Conservation (phyloP, 1,140 invertebrate species). For the Mactra quadrangularis region DNA sequence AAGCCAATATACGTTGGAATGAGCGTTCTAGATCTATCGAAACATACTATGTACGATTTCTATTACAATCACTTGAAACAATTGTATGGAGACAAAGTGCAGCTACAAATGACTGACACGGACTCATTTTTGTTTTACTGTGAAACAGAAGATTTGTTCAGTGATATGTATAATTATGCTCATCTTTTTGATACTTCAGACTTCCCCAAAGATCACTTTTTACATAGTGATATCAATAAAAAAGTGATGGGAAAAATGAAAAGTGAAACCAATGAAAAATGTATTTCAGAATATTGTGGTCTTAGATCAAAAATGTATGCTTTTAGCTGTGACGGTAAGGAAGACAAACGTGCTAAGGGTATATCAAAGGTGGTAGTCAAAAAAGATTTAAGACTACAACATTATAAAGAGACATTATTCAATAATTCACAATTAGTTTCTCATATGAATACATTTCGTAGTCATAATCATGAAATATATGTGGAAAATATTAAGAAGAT, state of each 20-base stretch:
- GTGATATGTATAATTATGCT: slow-evolving; percentile 76
- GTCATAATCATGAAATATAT: slow-evolving; percentile 48
- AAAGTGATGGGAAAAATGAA: slow-evolving; percentile 85
- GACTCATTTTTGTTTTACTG: slow-evolving; percentile 82
- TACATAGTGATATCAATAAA: slow-evolving; percentile 80
- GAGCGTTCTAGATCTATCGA: slow-evolving; percentile 53
- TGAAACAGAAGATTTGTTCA: slow-evolving; percentile 82
- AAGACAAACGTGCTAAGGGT: slow-evolving; percentile 49
- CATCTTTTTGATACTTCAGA: slow-evolving; percentile 67
- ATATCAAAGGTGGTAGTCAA: slow-evolving; percentile 48
- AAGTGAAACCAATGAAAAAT: slow-evolving; percentile 82
- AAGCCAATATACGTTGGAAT: slow-evolving; percentile 57
- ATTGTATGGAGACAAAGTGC: slow-evolving; percentile 74
- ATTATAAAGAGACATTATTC: slow-evolving; percentile 50
- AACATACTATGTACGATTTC: slow-evolving; percentile 77
- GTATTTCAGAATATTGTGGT: slow-evolving; percentile 54
- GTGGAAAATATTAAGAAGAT: slow-evolving; percentile 48
- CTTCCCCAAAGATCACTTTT: slow-evolving; percentile 67
- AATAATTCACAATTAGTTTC: slow-evolving; percentile 23
- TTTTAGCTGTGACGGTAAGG: slow-evolving; percentile 23
- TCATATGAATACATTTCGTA: slow-evolving; percentile 30
- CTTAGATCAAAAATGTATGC: slow-evolving; percentile 56
- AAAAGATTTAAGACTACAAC: slow-evolving; percentile 28
- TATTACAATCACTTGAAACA: slow-evolving; percentile 74
- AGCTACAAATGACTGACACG: slow-evolving; percentile 83